Percentiles rank a stretch among this genome's conserved stretches.
These are phyloP conservation scores for Anthophora plumipes DNA, from an alignment of 2,888 invertebrate species.

Conservation along the genomic window DNA sequence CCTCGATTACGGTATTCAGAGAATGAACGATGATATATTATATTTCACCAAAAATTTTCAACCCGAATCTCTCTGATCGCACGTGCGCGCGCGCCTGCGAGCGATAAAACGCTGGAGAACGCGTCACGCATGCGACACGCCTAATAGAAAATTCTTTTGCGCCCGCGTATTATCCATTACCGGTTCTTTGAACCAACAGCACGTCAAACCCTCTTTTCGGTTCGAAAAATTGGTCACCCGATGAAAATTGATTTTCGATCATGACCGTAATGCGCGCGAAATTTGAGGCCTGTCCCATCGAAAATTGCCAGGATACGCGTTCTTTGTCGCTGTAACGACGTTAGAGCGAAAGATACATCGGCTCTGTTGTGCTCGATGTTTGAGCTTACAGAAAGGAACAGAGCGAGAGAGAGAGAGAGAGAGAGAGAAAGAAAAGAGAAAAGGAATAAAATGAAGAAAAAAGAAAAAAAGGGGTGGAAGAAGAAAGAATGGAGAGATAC, in stretches of 20 bases:
- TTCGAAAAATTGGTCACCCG: conserved; percentile 12
- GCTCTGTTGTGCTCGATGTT: neutral
- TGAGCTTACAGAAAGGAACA: neutral
- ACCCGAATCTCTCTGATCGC: conserved; percentile 16
- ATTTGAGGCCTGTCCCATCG: conserved; percentile 4
- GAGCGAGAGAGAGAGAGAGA: neutral
- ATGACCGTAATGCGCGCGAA: neutral
- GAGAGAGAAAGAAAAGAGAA: neutral
- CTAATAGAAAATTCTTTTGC: conserved; percentile 42
- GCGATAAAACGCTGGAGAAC: conserved; percentile 18
- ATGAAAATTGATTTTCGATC: conserved; percentile 39
- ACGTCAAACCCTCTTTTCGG: conserved; percentile 14
- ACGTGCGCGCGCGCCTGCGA: no score
- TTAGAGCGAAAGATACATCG: conserved; percentile 37
- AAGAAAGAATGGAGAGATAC: neutral
- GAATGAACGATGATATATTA: conserved; percentile 36
- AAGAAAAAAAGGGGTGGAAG: neutral
- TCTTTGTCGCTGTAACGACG: conserved; percentile 42
- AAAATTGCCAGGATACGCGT: conserved; percentile 30
- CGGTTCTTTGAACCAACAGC: conserved; percentile 28
- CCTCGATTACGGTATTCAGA: conserved; percentile 25
- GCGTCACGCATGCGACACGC: neutral
- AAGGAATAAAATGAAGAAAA: neutral
- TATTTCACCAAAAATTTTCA: conserved; percentile 36
- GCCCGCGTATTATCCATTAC: conserved; percentile 34